phyloP scores from a whole-genome alignment of 2,113 vertebrate species.

The Calyptommatus sinebrachiatus region DNA sequence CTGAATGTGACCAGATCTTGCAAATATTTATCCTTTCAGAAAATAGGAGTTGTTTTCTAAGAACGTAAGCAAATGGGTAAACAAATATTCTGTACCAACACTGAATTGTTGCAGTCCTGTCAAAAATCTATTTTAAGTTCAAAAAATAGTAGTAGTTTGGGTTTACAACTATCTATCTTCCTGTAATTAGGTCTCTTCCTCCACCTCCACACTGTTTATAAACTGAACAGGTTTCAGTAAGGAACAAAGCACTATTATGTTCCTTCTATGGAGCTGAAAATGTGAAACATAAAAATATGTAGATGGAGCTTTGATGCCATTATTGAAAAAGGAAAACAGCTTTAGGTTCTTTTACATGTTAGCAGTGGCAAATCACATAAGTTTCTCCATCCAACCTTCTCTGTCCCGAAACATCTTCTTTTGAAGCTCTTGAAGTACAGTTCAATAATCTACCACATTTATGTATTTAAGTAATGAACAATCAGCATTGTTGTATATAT shows the following conservation, averaged over 20 bases:
- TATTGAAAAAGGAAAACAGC: neutral
- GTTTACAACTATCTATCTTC: conserved; percentile 1
- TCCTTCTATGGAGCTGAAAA: no score
- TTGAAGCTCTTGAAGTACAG: neutral
- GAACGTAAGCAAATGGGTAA: neutral
- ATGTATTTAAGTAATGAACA: neutral
- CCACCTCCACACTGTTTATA: conserved; percentile 5
- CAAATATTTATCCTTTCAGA: neutral
- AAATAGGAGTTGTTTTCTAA: neutral
- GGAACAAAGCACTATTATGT: no score
- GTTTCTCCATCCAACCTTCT: no score
- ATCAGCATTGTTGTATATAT: neutral
- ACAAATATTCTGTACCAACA: neutral
- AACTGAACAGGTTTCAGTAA: neutral
- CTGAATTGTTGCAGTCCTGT: neutral
- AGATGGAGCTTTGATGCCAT: neutral
- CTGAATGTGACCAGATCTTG: neutral
- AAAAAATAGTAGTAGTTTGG: neutral
- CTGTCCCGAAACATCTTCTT: neutral
- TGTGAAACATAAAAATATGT: neutral
- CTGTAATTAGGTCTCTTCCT: conserved; percentile 7
- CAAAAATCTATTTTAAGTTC: neutral
- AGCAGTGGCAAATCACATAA: no score
- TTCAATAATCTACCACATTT: neutral
- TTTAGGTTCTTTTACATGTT: neutral